A percentile compares a stretch with the other conserved stretches of the same genome.
phyloP scores from a whole-genome alignment of 2,797 vertebrate genomes.

The Siniperca scherzeri region DNA sequence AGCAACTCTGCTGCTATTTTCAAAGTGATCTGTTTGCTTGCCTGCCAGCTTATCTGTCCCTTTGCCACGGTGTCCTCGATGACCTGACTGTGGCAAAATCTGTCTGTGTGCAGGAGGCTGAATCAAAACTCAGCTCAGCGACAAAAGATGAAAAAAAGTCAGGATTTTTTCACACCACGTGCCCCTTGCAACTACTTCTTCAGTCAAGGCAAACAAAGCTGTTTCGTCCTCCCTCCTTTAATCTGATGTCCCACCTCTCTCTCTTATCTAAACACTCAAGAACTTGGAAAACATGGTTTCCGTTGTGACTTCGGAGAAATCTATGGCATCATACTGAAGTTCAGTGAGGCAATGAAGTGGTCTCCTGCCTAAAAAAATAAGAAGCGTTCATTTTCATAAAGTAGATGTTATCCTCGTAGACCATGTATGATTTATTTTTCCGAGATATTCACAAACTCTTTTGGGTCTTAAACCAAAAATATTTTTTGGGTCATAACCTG shows the following conservation, averaged over 20 bases:
- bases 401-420: neutral
- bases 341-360: slow-evolving; percentile 1
- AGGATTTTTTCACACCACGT: slow-evolving; percentile 9
- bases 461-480: slow-evolving; percentile 8
- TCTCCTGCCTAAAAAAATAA: slow-evolving; percentile 28
- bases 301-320: slow-evolving; percentile 4
- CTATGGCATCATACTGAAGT: neutral
- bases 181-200: neutral
- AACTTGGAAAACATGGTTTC: slow-evolving; percentile 14
- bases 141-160: slow-evolving; percentile 12
- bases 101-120: slow-evolving; percentile 17
- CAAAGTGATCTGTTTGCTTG: slow-evolving; percentile 6
- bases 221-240: slow-evolving; percentile 21
- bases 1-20: slow-evolving; percentile 42
- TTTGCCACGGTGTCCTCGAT: neutral
- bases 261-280: slow-evolving; percentile 41
- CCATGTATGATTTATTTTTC: neutral
- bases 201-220: slow-evolving; percentile 18
- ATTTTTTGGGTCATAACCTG: neutral
- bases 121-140: slow-evolving; percentile 22
- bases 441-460: slow-evolving; percentile 3
- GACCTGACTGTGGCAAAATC: slow-evolving; percentile 27
- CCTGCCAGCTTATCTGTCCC: slow-evolving; percentile 17
- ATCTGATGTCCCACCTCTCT: slow-evolving; percentile 49
- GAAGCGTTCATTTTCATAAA: slow-evolving; percentile 33